Percentiles rank a stretch among this genome's conserved stretches.
Evolutionary conservation across 2,113 vertebrate genomes (phyloP).

Genomic region (Callionymus lyra): DNA sequence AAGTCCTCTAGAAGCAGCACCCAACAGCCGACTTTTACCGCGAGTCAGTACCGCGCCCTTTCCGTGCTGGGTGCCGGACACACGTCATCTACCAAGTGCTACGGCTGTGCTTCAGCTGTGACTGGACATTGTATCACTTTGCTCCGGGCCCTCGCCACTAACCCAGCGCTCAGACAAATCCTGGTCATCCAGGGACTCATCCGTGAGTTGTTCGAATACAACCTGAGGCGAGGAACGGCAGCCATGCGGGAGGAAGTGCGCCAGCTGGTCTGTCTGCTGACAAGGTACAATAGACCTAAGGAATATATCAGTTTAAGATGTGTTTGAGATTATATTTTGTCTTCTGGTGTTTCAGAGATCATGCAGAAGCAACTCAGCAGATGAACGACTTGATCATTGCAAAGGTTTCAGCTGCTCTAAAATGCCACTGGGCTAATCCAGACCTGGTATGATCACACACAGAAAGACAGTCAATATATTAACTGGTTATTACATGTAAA

Average conservation of each 20-base stretch:
- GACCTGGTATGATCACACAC: conserved; percentile 76
- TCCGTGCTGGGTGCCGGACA: conserved; percentile 93
- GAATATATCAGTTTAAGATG: neutral
- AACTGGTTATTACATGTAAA: too few relatives aligned
- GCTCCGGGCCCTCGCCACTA: conserved; percentile 90
- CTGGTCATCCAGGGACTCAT: conserved; percentile 95
- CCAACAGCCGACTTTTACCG: conserved; percentile 89
- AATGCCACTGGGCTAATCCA: conserved; percentile 97
- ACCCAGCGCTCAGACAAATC: conserved; percentile 89
- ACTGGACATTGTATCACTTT: conserved; percentile 94
- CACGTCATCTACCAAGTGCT: conserved; percentile 94
- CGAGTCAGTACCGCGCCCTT: conserved; percentile 91
- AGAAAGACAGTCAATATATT: too few relatives aligned
- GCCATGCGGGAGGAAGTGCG: conserved; percentile 92
- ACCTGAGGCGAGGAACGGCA: conserved; percentile 82
- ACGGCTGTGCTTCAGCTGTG: conserved; percentile 92
- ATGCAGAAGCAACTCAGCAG: conserved; percentile 94
- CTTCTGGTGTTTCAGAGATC: conserved; percentile 70
- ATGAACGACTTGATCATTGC: conserved; percentile 97
- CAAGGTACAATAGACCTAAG: conserved; percentile 67
- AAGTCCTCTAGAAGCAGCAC: conserved; percentile 80
- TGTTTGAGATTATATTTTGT: neutral
- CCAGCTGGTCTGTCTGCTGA: conserved; percentile 96
- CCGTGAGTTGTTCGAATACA: conserved; percentile 94
- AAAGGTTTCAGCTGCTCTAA: conserved; percentile 91